Evolutionary conservation across 2,113 vertebrate species (phyloP).

Genomic region (Nibea albiflora): DNA sequence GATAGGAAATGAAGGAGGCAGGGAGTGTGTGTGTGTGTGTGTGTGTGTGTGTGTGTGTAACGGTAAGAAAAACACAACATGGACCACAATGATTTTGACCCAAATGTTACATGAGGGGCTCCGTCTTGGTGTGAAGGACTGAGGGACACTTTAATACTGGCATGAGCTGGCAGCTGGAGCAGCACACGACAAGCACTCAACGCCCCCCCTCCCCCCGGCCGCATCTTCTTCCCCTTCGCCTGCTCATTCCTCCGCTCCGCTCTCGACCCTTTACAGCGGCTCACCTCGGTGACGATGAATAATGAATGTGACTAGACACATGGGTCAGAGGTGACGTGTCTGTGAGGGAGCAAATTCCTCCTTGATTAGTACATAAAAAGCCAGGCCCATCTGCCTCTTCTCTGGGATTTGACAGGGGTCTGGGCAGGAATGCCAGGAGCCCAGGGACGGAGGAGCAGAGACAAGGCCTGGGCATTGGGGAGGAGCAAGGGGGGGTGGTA

Average conservation of each 20-base stretch:
- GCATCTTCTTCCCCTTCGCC: conserved; percentile 52
- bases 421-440: conserved; percentile 74
- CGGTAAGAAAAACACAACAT: conserved; percentile 41
- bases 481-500: conserved; percentile 5
- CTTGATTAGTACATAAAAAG: conserved; percentile 87
- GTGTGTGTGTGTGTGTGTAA: conserved; percentile 9
- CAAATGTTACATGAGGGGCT: conserved; percentile 43
- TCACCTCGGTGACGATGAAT: conserved; percentile 84
- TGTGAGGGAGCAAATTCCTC: conserved; percentile 85
- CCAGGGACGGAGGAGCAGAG: conserved; percentile 54
- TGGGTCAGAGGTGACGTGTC: conserved; percentile 84
- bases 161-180: conserved; percentile 68
- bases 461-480: conserved; percentile 12
- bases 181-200: conserved; percentile 57
- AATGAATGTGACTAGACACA: conserved; percentile 84
- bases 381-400: conserved; percentile 81
- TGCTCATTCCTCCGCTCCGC: conserved; percentile 58
- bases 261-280: conserved; percentile 69
- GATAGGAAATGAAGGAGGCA: conserved; percentile 25
- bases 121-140: conserved; percentile 38
- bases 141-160: conserved; percentile 51
- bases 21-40: conserved; percentile 5
- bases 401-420: conserved; percentile 77
- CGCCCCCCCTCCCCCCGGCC: conserved; percentile 32
- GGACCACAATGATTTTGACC: conserved; percentile 45